These are phyloP conservation scores for Agapornis canus DNA, from an alignment of 2,797 vertebrate genomes.

Conservation along the genomic window DNA sequence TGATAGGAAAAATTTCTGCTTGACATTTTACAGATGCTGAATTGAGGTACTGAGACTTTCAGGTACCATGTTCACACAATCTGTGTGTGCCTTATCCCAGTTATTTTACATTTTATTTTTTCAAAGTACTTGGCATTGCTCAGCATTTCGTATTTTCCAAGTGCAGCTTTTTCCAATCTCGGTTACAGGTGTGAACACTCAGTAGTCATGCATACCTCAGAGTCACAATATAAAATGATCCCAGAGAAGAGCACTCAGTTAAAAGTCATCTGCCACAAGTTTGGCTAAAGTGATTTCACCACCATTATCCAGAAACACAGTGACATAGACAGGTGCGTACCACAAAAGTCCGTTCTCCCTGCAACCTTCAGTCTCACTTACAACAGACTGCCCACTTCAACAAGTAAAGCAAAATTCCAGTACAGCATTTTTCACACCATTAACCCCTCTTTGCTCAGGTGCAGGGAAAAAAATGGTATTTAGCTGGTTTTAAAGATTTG, in stretches of 20 bases:
- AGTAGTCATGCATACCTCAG: background rate
- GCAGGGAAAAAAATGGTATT: background rate
- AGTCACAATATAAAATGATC: background rate
- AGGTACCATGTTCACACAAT: background rate
- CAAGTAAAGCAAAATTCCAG: background rate
- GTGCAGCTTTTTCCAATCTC: background rate
- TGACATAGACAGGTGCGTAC: background rate
- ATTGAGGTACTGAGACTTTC: background rate
- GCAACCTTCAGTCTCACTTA: background rate
- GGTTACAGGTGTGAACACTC: background rate
- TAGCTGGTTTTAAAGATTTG: background rate
- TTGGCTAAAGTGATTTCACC: background rate
- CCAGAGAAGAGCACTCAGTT: background rate
- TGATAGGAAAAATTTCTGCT: background rate
- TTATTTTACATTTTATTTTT: background rate
- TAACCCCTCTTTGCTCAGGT: background rate
- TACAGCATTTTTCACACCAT: background rate
- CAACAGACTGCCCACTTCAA: background rate
- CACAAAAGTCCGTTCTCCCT: background rate
- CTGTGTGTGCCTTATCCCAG: background rate
- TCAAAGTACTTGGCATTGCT: background rate
- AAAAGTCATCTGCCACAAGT: background rate
- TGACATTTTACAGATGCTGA: background rate
- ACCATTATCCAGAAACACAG: background rate
- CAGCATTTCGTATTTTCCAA: background rate